phyloP scores from a whole-genome alignment of 2,113 vertebrate species.

The Dipodomys spectabilis region DNA sequence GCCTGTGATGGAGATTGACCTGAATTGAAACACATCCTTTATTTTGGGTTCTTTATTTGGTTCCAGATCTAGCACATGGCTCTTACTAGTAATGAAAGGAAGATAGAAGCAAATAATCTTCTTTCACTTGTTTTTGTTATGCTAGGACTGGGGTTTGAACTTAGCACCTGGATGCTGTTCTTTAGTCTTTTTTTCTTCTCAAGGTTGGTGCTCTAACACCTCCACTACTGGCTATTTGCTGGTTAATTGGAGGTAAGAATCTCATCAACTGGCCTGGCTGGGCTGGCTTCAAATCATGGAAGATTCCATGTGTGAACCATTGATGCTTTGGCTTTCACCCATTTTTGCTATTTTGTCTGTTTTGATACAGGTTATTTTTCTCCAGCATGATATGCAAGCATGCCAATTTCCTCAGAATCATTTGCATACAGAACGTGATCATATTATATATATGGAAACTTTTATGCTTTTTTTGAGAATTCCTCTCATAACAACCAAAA shows the following conservation, averaged over 20 bases:
- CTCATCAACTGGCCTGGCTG: too few species aligned
- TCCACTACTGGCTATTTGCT: too few species aligned
- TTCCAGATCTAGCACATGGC: neutral
- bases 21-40: constrained; percentile 35
- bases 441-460: neutral
- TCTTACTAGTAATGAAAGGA: neutral
- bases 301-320: too few species aligned
- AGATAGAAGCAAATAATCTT: constrained; percentile 1
- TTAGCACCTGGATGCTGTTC: too few species aligned
- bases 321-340: too few species aligned
- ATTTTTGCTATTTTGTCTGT: neutral
- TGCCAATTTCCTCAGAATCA: neutral
- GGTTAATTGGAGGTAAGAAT: too few species aligned
- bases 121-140: neutral
- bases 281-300: too few species aligned
- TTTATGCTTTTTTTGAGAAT: constrained; percentile 1
- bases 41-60: neutral
- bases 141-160: too few species aligned
- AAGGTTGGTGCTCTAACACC: too few species aligned
- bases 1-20: neutral
- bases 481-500: neutral
- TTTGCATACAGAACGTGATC: neutral
- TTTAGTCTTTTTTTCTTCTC: too few species aligned
- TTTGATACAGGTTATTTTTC: neutral
- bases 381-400: neutral